Conservation (phyloP, 2,797 vertebrate genomes). For the Sphenopsis melanotis region DNA sequence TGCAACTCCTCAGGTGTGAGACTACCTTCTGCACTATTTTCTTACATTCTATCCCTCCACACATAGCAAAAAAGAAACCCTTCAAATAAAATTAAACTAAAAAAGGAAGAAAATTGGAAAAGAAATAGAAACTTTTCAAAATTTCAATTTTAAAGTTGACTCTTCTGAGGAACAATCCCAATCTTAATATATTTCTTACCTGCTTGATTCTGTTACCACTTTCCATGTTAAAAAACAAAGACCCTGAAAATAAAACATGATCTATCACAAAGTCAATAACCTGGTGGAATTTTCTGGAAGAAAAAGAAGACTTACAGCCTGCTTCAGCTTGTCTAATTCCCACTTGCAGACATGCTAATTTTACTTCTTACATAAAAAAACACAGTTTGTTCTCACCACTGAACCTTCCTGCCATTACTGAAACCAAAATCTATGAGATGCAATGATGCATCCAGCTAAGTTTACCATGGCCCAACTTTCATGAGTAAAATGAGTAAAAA, state of each 20-base stretch:
- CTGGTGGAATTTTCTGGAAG: neutral
- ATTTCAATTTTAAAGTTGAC: neutral
- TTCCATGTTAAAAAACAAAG: neutral
- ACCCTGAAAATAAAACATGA: neutral
- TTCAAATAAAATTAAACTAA: neutral
- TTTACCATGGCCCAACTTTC: neutral
- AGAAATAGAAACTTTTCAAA: neutral
- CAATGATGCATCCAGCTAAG: neutral
- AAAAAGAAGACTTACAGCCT: neutral
- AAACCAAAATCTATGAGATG: neutral
- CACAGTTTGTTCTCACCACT: neutral
- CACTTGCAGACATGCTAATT: neutral
- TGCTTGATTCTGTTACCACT: neutral
- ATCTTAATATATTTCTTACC: neutral
- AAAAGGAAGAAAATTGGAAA: neutral
- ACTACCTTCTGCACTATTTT: too few species aligned
- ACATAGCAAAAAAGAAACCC: neutral
- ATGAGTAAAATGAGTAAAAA: neutral
- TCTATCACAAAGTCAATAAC: neutral
- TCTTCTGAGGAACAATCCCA: neutral
- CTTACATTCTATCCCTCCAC: too few species aligned
- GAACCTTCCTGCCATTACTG: neutral
- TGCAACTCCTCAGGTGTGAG: too few species aligned
- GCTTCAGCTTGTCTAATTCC: neutral
- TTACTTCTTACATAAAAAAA: neutral